phyloP scores from a whole-genome alignment of 2,888 invertebrate species.

The Mechanitis messenoides region DNA sequence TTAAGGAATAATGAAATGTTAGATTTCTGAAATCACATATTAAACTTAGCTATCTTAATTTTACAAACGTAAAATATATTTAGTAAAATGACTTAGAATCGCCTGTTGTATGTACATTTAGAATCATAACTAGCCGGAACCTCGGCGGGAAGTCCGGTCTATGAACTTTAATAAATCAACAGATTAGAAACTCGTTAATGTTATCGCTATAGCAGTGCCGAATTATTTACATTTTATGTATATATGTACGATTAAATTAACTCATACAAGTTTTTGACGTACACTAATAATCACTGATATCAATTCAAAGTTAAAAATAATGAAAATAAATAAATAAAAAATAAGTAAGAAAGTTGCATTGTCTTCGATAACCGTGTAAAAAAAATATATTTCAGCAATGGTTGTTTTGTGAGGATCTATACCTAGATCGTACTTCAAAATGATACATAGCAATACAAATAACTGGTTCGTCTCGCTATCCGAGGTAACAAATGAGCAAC shows the following conservation, averaged over 20 bases:
- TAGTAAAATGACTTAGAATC: conserved; percentile 9
- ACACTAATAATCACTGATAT: too few relatives aligned
- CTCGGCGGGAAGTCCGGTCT: conserved; percentile 46
- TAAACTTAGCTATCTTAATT: too few relatives aligned
- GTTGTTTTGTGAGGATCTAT: too few relatives aligned
- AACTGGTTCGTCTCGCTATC: background rate
- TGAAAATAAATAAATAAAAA: too few relatives aligned
- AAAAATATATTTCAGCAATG: too few relatives aligned
- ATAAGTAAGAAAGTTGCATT: too few relatives aligned
- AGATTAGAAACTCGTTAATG: conserved; percentile 68
- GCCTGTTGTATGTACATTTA: conserved; percentile 17
- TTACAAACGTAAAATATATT: background rate
- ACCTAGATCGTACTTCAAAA: too few relatives aligned
- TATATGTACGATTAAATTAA: background rate
- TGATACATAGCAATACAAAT: conserved; percentile 1
- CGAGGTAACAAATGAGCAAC: conserved; percentile 15
- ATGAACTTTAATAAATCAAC: conserved; percentile 46
- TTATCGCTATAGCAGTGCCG: conserved; percentile 29
- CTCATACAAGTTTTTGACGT: too few relatives aligned
- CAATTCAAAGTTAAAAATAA: too few relatives aligned
- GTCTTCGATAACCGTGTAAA: too few relatives aligned
- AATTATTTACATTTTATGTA: conserved; percentile 9
- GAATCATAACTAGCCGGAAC: conserved; percentile 40
- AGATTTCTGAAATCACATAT: too few relatives aligned
- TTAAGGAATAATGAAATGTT: too few relatives aligned